These are phyloP conservation scores for Caenorhabditis angaria DNA, from an alignment of 2,888 invertebrate species.

Conservation along the genomic window DNA sequence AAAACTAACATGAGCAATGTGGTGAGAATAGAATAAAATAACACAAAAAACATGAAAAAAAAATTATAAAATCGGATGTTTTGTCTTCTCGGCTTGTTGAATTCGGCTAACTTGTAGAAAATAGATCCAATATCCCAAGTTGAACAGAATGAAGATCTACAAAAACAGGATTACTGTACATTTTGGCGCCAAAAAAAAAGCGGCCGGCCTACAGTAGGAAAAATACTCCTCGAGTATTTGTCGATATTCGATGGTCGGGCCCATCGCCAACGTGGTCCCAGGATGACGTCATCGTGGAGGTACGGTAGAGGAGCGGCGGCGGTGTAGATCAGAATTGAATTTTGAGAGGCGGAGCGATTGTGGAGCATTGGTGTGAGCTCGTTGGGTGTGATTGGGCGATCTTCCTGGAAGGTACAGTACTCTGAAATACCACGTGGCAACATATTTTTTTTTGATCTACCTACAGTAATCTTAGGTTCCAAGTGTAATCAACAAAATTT, in stretches of 20 bases:
- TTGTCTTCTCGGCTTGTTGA: conserved; percentile 30
- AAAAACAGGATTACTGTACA: conserved; percentile 2
- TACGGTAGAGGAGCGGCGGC: conserved; percentile 32
- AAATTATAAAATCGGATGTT: conserved; percentile 2
- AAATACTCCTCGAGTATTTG: conserved; percentile 96
- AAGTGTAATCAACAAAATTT: too few species aligned
- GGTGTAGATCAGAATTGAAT: conserved; percentile 32
- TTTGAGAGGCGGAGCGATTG: conserved; percentile 26
- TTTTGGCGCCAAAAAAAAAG: not conserved
- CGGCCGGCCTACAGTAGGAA: conserved; percentile 77
- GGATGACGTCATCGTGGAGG: conserved; percentile 18
- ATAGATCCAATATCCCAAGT: conserved; percentile 74
- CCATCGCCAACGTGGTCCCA: conserved; percentile 38
- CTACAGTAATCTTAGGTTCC: too few species aligned
- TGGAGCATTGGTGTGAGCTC: conserved; percentile 38
- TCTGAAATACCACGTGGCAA: too few species aligned
- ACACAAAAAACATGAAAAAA: too few species aligned
- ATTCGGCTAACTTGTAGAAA: conserved; percentile 49
- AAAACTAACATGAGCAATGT: too few species aligned
- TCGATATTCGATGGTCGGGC: conserved; percentile 91
- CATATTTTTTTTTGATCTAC: too few species aligned
- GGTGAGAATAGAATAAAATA: too few species aligned
- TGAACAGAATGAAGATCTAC: conserved; percentile 93
- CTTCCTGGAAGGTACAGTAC: not conserved
- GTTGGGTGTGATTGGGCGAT: conserved; percentile 18